phyloP scores from a whole-genome alignment of 2,797 vertebrate genomes.

The Pseudochirops corinnae region DNA sequence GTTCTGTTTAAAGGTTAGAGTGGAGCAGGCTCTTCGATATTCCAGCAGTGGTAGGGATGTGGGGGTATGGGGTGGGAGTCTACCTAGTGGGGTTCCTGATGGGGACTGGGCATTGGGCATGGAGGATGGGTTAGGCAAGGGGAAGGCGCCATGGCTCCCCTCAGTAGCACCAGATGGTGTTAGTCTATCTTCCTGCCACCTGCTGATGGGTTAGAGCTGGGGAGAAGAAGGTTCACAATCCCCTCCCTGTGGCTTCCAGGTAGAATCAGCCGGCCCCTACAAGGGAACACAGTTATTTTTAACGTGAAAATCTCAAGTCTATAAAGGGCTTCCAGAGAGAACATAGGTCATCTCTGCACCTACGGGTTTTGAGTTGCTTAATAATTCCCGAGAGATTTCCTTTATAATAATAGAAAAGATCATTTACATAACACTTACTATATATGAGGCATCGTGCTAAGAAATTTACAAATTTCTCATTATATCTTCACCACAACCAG shows the following conservation, averaged over 20 bases:
- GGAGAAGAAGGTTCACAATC: not conserved
- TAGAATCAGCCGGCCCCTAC: not conserved
- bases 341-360: not conserved
- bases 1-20: not conserved
- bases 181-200: not conserved
- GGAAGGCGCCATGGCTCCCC: not conserved
- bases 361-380: not conserved
- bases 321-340: constrained; percentile 13
- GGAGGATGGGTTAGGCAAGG: not conserved
- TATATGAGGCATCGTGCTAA: not conserved
- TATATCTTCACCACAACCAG: not conserved
- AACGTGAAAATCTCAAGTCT: constrained; percentile 19
- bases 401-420: not conserved
- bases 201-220: not conserved
- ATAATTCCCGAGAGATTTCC: not conserved
- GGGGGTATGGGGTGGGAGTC: not conserved
- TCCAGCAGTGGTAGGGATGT: not conserved
- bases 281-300: not conserved
- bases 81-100: not conserved
- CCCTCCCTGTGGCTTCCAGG: not conserved
- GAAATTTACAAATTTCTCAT: not conserved
- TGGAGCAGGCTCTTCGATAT: not conserved
- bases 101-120: not conserved
- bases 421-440: not conserved
- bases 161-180: not conserved